Evolutionary conservation across 2,888 invertebrate species (phyloP).

Genomic region (Trachelus stipa): DNA sequence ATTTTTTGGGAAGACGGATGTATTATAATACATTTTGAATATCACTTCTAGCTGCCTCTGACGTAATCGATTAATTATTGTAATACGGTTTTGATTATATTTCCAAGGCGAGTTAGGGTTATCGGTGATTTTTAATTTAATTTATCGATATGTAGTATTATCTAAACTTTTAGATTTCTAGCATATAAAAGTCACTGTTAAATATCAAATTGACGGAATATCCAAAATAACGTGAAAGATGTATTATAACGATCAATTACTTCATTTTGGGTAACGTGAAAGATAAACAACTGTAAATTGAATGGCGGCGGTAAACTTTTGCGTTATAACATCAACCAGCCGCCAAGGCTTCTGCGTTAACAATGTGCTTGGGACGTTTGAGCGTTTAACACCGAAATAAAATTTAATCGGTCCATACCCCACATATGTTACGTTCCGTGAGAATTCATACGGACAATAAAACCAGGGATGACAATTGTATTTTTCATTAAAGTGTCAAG

Average conservation of each 20-base stretch:
- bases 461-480: not conserved
- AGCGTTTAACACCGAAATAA: not conserved
- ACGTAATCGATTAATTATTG: not conserved
- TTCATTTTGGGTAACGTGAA: not conserved
- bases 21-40: not conserved
- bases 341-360: not conserved
- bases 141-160: not conserved
- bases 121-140: not conserved
- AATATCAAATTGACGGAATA: not conserved
- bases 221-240: not conserved
- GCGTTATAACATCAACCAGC: conserved; percentile 27
- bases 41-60: not conserved
- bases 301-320: conserved; percentile 8
- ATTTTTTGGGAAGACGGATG: not conserved
- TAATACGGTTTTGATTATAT: not conserved
- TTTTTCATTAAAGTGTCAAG: not conserved
- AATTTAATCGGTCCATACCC: not conserved
- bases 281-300: not conserved
- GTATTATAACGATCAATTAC: not conserved
- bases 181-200: not conserved
- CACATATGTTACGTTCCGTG: not conserved
- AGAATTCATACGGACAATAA: not conserved
- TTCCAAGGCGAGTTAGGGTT: not conserved
- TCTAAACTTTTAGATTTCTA: not conserved
- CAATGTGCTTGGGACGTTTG: not conserved